Percentiles rank a stretch among this genome's conserved stretches.
These are phyloP conservation scores for Apamea crenata DNA, from an alignment of 2,888 invertebrate species.

Conservation along the genomic window DNA sequence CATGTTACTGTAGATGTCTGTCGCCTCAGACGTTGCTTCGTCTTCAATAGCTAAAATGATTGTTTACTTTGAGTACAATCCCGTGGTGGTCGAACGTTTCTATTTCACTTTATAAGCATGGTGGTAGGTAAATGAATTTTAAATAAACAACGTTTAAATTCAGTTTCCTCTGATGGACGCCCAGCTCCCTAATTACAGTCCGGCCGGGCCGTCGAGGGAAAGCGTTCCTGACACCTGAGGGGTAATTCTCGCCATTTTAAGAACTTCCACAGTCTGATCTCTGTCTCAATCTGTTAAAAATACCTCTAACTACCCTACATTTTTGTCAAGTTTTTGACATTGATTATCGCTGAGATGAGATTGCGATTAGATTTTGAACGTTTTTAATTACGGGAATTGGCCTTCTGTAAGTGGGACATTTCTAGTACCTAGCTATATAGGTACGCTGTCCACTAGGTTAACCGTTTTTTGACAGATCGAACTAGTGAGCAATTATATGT, in stretches of 20 bases:
- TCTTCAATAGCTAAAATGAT: slow-evolving; percentile 60
- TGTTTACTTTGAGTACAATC: slow-evolving; percentile 1
- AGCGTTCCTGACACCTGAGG: background rate
- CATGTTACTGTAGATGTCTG: slow-evolving; percentile 78
- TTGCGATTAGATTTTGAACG: too few species aligned
- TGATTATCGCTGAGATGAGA: too few species aligned
- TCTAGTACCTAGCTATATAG: background rate
- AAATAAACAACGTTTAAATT: background rate
- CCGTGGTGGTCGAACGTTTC: background rate
- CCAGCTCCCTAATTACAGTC: background rate
- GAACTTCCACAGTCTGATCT: too few species aligned
- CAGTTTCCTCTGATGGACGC: background rate
- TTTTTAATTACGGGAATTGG: too few species aligned
- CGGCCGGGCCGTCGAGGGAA: background rate
- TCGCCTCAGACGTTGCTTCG: slow-evolving; percentile 70
- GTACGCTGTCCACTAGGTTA: too few species aligned
- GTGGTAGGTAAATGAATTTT: background rate
- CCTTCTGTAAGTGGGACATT: too few species aligned
- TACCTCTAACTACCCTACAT: too few species aligned
- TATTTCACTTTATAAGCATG: background rate
- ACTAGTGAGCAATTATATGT: too few species aligned
- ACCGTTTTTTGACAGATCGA: too few species aligned
- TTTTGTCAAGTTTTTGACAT: too few species aligned
- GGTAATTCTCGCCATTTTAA: too few species aligned
- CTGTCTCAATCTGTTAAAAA: too few species aligned